These are phyloP conservation scores for Burhinus oedicnemus DNA, from an alignment of 2,113 vertebrate genomes.

Conservation along the genomic window DNA sequence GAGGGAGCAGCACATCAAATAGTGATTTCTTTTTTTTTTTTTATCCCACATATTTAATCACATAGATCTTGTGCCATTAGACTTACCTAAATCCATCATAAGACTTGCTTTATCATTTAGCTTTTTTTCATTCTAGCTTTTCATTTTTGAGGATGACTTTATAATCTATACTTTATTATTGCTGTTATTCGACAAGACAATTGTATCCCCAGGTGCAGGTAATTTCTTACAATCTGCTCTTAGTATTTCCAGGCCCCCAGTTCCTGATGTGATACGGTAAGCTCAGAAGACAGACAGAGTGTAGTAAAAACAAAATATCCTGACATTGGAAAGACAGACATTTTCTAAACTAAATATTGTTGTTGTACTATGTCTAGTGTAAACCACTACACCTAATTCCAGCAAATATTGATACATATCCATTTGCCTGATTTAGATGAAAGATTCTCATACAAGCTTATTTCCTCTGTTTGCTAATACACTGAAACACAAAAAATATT, in stretches of 20 bases:
- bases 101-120: not conserved
- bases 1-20: not conserved
- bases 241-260: not conserved
- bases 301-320: not conserved
- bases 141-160: not conserved
- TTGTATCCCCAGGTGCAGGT: not conserved
- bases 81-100: not conserved
- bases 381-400: conserved; percentile 41
- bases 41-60: not conserved
- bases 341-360: conserved; percentile 60
- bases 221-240: not conserved
- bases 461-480: conserved; percentile 46
- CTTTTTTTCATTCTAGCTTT: not conserved
- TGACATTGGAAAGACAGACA: conserved; percentile 12
- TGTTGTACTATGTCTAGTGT: not conserved
- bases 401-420: conserved; percentile 56
- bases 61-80: not conserved
- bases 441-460: conserved; percentile 17
- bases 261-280: not conserved
- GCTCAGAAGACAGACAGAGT: not conserved
- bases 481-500: conserved; percentile 2
- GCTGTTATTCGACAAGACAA: not conserved
- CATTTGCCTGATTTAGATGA: conserved; percentile 12
- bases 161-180: not conserved
- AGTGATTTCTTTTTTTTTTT: not conserved